These are phyloP conservation scores for Sinosuthora webbiana DNA, from an alignment of 2,113 vertebrate genomes.

Conservation along the genomic window DNA sequence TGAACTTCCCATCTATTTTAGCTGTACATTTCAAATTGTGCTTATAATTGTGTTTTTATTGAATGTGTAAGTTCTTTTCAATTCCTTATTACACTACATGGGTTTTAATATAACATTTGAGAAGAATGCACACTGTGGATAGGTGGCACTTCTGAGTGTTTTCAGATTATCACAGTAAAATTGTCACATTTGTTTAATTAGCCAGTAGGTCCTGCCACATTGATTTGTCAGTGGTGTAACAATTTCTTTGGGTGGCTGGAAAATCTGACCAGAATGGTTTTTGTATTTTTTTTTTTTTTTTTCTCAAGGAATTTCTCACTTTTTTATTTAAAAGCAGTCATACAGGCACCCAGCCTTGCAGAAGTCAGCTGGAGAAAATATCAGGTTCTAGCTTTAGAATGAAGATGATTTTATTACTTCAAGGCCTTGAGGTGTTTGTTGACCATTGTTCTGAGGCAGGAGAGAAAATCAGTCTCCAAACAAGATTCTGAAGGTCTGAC, in stretches of 20 bases:
- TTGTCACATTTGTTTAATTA: constrained; percentile 69
- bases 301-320: neutral
- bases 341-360: neutral
- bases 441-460: neutral
- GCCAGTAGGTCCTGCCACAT: constrained; percentile 28
- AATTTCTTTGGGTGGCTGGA: constrained; percentile 34
- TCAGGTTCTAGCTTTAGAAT: neutral
- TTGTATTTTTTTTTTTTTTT: too few relatives aligned
- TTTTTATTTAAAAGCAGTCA: constrained; percentile 12
- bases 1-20: constrained; percentile 20
- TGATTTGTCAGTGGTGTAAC: constrained; percentile 49
- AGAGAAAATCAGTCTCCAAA: constrained; percentile 2
- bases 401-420: neutral
- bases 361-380: neutral
- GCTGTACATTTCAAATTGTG: constrained; percentile 19
- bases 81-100: neutral
- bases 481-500: neutral
- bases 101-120: constrained; percentile 18
- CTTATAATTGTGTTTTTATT: constrained; percentile 17
- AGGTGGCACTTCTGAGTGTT: constrained; percentile 28
- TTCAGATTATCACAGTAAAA: constrained; percentile 47
- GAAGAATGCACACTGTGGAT: neutral
- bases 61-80: constrained; percentile 18
- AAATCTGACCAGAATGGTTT: constrained; percentile 34
- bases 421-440: neutral